Evolutionary conservation across 2,888 invertebrate genomes (phyloP), one percentile per base, ranked within the genome.

Genomic region (Bellardia bayeri): DNA sequence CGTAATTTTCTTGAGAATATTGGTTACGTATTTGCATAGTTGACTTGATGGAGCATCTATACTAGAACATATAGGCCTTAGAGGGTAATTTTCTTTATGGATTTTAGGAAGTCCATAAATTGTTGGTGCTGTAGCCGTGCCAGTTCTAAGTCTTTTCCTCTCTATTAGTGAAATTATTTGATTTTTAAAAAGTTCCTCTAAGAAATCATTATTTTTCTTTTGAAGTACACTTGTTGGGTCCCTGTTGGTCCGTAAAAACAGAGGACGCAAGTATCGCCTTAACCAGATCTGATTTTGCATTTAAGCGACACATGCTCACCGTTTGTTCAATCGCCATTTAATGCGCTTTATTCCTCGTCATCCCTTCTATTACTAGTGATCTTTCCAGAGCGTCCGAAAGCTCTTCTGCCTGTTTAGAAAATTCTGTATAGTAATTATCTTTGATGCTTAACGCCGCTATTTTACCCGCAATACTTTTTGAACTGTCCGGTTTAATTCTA

Each of bases 311-410:
- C 54, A 54, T 54, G 16, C 54, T 54, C 4, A 63, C 40, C 4
- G 63, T 63, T 33, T 82, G 82, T 54, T 37, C 74, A 42, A 33
- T 54, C 54, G 33, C 72, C 33, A 54, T 74, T 66, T 82, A 74
- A 42, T 82, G 82, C 14, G 82, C 66, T 42, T 82, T 82, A 2
- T 23, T 4, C 30, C 66, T 82, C 40, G 82, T 64, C 13, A 82
- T 74, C 4, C 74, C 54, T 33, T 75, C 54, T n/a, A 54, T n/a
- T n/a, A 54, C 54, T 5, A 54, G 7, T n/a, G 54, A 54, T n/a
- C 54, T n/a, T n/a, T 54, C 54, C 3, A 54, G n/a, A n/a, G 54
- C 54, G 4, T 54, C 54, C 4, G 54, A 16, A 4, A 54, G n/a
- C 4, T 54, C 54, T 13, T 54, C 54, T n/a, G 54, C 54, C 7